phyloP scores from a whole-genome alignment of 2,113 vertebrate species.

The Lasiurus borealis region DNA sequence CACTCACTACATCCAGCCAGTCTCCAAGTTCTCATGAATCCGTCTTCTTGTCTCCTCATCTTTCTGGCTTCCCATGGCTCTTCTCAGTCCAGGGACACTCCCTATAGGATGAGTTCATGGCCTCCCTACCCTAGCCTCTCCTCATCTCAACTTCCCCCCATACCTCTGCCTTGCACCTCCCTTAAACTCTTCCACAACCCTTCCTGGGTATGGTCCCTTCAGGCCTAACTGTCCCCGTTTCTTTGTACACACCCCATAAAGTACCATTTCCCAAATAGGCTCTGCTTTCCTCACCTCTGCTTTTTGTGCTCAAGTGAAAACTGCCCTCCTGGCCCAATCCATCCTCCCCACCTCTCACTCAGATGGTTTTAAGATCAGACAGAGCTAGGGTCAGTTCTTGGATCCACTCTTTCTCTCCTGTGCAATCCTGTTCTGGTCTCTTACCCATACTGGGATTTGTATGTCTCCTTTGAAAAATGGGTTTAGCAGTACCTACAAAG shows the following conservation, averaged over 20 bases:
- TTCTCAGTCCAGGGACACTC: neutral
- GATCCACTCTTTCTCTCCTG: neutral
- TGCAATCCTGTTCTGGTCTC: neutral
- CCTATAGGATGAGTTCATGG: neutral
- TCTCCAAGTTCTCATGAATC: neutral
- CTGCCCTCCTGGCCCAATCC: neutral
- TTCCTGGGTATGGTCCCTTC: neutral
- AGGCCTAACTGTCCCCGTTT: neutral
- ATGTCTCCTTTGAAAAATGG: neutral
- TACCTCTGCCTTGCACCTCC: neutral
- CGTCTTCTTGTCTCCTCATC: too few species aligned
- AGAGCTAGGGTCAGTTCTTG: neutral
- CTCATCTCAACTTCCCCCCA: too few species aligned
- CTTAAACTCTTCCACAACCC: too few species aligned
- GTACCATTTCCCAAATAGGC: neutral
- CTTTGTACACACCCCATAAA: neutral
- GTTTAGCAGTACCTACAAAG: neutral
- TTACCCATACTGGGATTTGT: rapidly evolving
- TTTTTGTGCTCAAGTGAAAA: neutral
- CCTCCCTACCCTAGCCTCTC: neutral
- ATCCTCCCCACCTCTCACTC: neutral
- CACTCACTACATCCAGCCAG: neutral
- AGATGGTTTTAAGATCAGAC: too few species aligned
- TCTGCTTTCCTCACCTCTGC: neutral
- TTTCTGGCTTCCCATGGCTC: neutral